Evolutionary conservation across 2,113 vertebrate species (phyloP).

Genomic region (Hirundichthys speculiger): DNA sequence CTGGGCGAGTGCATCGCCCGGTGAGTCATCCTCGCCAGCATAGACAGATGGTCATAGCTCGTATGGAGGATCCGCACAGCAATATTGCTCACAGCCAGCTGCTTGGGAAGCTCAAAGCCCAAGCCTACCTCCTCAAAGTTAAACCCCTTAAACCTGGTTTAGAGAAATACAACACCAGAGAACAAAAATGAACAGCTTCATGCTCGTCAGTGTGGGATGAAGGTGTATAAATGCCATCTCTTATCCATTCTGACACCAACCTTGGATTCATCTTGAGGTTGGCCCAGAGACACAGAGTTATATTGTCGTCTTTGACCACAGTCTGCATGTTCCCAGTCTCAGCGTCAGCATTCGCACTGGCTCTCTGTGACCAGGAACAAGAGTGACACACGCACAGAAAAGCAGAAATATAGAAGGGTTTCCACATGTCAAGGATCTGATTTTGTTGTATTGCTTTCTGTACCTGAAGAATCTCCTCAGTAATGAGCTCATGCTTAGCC

Average conservation of each 20-base stretch:
- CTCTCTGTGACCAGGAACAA: constrained; percentile 69
- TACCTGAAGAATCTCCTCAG: constrained; percentile 88
- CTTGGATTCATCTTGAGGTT: constrained; percentile 91
- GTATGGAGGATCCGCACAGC: constrained; percentile 88
- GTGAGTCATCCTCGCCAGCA: constrained; percentile 51
- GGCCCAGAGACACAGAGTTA: constrained; percentile 90
- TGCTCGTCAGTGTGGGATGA: not conserved
- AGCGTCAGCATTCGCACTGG: constrained; percentile 79
- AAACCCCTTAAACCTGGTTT: constrained; percentile 81
- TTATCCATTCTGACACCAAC: constrained; percentile 66
- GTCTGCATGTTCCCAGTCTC: constrained; percentile 92
- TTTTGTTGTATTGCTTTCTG: not conserved
- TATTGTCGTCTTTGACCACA: constrained; percentile 79
- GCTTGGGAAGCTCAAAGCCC: constrained; percentile 86
- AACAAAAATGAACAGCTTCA: not conserved
- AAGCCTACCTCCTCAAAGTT: constrained; percentile 75
- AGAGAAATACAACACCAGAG: not conserved
- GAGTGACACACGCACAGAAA: not conserved
- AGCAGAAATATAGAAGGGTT: not conserved
- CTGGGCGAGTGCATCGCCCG: constrained; percentile 28
- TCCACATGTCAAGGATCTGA: not conserved
- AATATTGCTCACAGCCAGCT: constrained; percentile 80
- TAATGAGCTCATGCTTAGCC: constrained; percentile 79
- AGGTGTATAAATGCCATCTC: too few relatives aligned
- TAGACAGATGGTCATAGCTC: constrained; percentile 86